Percentiles rank a stretch among this genome's conserved stretches.
Evolutionary conservation across 2,797 vertebrate species (phyloP).

Genomic region (Hirundo rustica): DNA sequence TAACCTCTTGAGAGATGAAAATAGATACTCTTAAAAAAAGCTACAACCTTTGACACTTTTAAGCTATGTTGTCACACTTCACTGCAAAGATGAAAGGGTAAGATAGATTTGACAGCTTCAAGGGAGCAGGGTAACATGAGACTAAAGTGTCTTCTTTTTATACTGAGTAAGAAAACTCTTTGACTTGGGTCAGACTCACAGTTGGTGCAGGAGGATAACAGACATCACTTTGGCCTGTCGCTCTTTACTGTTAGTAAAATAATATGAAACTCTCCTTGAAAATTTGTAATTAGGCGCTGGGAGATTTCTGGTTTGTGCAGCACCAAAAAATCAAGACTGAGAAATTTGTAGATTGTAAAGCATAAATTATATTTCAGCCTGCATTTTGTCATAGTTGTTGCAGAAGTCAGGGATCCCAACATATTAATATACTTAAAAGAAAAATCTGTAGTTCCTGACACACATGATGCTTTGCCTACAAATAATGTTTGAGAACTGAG

Average conservation of each 20-base stretch:
- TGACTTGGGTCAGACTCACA: background rate
- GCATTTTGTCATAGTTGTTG: background rate
- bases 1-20: background rate
- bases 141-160: background rate
- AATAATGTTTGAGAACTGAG: background rate
- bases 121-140: background rate
- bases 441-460: background rate
- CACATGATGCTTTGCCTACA: background rate
- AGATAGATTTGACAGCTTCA: conserved; percentile 24
- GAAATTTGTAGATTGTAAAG: background rate
- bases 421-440: accelerated
- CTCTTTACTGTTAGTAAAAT: background rate
- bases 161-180: background rate
- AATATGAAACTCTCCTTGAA: background rate
- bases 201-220: background rate
- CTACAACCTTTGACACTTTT: conserved; percentile 20
- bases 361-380: background rate
- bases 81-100: background rate
- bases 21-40: conserved; percentile 25
- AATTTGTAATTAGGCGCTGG: background rate
- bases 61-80: background rate
- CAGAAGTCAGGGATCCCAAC: background rate
- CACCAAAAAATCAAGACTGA: background rate
- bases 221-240: background rate
- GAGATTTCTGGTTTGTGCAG: background rate